Evolutionary conservation across 2,797 vertebrate genomes (phyloP).

Genomic region (Argentina silus): DNA sequence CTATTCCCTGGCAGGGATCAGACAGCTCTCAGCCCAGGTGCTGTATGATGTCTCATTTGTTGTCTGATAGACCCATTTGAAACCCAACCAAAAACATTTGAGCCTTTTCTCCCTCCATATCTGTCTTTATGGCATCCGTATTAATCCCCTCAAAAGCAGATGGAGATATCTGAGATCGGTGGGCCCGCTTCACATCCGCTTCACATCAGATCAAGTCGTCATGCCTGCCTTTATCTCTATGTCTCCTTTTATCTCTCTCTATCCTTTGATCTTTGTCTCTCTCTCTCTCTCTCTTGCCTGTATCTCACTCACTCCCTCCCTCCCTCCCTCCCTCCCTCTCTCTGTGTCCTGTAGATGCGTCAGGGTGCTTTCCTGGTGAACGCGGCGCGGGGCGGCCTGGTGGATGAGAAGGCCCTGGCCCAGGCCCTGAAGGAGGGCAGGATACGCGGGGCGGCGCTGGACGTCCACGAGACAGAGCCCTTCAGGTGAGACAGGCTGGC

Average conservation of each 20-base stretch:
- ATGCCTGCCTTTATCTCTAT: neutral
- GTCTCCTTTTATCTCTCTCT: neutral
- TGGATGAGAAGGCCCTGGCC: constrained; percentile 89
- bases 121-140: constrained; percentile 25
- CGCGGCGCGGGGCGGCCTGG: constrained; percentile 84
- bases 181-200: neutral
- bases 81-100: constrained; percentile 37
- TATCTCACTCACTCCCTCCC: neutral
- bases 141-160: constrained; percentile 33
- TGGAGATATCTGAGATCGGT: constrained; percentile 23
- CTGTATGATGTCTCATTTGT: too few relatives aligned
- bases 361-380: constrained; percentile 90
- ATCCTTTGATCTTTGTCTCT: neutral
- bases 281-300: neutral
- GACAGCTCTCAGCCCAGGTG: constrained; percentile 40
- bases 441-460: constrained; percentile 87
- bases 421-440: constrained; percentile 89
- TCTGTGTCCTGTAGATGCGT: constrained; percentile 76
- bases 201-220: constrained; percentile 38
- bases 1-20: constrained; percentile 35
- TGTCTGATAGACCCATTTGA: neutral
- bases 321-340: neutral
- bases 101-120: constrained; percentile 5
- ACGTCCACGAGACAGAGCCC: constrained; percentile 86
- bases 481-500: constrained; percentile 76